A percentile compares a stretch with the other conserved stretches of the same genome.
phyloP scores from a whole-genome alignment of 2,113 vertebrate species.

The Nothobranchius kuhntae region DNA sequence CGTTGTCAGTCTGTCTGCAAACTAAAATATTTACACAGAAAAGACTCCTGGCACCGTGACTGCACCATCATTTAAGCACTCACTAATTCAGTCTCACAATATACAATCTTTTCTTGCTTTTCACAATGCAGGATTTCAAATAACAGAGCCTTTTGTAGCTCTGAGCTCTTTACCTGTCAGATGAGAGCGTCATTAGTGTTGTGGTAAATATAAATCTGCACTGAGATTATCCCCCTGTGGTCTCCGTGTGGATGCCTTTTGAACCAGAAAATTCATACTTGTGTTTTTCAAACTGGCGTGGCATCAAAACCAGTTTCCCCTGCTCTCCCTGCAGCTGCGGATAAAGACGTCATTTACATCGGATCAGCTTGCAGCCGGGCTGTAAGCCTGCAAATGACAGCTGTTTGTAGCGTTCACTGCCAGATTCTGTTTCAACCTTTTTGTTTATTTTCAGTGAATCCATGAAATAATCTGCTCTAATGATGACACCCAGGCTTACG shows the following conservation, averaged over 20 bases:
- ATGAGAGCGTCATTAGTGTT: conserved; percentile 48
- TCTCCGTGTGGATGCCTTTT: conserved; percentile 24
- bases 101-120: neutral
- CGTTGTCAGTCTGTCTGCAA: neutral
- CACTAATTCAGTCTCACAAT: conserved; percentile 20
- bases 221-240: conserved; percentile 37
- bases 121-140: conserved; percentile 7
- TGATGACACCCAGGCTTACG: conserved; percentile 7
- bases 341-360: conserved; percentile 41
- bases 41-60: neutral
- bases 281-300: conserved; percentile 33
- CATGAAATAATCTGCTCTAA: conserved; percentile 15
- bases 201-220: conserved; percentile 29
- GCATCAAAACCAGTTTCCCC: conserved; percentile 28
- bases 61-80: conserved; percentile 2
- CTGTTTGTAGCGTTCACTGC: conserved; percentile 20
- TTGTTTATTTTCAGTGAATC: neutral
- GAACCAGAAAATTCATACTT: conserved; percentile 42
- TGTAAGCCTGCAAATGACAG: conserved; percentile 44
- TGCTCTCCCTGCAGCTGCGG: conserved; percentile 25
- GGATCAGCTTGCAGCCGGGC: conserved; percentile 41
- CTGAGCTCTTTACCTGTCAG: neutral
- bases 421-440: conserved; percentile 20
- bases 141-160: conserved; percentile 1
- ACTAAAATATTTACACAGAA: neutral